These are phyloP conservation scores for Takifugu ocellatus DNA, from an alignment of 2,797 vertebrate species.

Conservation along the genomic window DNA sequence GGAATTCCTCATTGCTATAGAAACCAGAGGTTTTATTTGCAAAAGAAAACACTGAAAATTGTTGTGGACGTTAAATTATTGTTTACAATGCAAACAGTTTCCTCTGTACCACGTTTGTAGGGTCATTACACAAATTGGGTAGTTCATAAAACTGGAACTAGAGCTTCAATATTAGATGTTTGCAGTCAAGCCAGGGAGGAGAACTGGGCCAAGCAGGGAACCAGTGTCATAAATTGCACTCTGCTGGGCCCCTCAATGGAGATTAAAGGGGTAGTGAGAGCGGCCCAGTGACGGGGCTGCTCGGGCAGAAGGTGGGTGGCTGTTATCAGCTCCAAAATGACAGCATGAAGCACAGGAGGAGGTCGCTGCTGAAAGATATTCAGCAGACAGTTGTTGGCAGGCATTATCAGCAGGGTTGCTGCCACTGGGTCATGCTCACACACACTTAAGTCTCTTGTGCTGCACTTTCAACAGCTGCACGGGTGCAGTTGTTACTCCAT, in stretches of 20 bases:
- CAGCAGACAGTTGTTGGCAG: constrained; percentile 30
- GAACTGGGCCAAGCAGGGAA: constrained; percentile 40
- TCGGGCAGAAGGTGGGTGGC: constrained; percentile 24
- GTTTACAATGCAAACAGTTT: too few species aligned
- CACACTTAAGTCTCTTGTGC: constrained; percentile 43
- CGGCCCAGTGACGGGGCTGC: constrained; percentile 34
- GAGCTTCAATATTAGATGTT: constrained; percentile 24
- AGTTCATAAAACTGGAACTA: neutral
- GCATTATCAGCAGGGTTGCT: constrained; percentile 42
- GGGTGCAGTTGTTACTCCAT: constrained; percentile 51
- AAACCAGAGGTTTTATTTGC: too few species aligned
- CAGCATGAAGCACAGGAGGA: constrained; percentile 22
- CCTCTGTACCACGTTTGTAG: too few species aligned
- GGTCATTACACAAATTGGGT: too few species aligned
- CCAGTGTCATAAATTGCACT: constrained; percentile 44
- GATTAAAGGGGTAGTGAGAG: constrained; percentile 45
- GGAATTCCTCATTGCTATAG: too few species aligned
- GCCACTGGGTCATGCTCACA: constrained; percentile 40
- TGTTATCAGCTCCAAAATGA: constrained; percentile 37
- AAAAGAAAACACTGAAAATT: too few species aligned
- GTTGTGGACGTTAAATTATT: too few species aligned
- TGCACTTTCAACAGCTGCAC: constrained; percentile 62
- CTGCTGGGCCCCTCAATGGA: constrained; percentile 39
- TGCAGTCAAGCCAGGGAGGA: constrained; percentile 27
- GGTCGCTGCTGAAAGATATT: constrained; percentile 34